These are phyloP conservation scores for Ormia ochracea DNA, from an alignment of 2,888 invertebrate species.

Conservation along the genomic window DNA sequence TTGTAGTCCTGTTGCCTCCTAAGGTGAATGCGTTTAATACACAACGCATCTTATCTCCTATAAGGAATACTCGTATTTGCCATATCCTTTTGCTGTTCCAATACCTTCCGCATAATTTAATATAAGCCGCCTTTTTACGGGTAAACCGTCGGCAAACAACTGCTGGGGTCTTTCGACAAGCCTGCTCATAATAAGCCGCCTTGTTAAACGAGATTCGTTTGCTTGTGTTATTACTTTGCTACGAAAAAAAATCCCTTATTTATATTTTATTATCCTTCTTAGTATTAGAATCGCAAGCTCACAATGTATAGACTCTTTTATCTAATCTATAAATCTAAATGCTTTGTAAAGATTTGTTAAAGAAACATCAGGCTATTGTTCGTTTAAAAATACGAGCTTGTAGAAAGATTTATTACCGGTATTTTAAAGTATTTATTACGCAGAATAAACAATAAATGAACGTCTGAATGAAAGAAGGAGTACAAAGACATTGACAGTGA, in stretches of 20 bases:
- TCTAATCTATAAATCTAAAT: constrained; percentile 62
- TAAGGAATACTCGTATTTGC: no score
- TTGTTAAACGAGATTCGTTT: not conserved
- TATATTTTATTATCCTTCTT: not conserved
- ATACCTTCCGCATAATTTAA: no score
- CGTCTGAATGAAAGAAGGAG: not conserved
- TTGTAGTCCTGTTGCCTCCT: no score
- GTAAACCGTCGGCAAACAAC: no score
- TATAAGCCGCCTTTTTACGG: no score
- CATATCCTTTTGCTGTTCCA: no score
- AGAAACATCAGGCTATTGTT: constrained; percentile 28
- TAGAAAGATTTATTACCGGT: constrained; percentile 56
- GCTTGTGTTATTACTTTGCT: not conserved
- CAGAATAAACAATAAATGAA: constrained; percentile 35
- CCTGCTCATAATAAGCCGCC: no score
- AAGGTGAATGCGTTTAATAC: no score
- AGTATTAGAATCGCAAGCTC: not conserved
- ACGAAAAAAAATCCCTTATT: not conserved
- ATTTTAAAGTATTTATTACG: constrained; percentile 49
- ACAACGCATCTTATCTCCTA: no score
- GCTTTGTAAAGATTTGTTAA: constrained; percentile 51
- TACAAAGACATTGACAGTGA: constrained; percentile 16
- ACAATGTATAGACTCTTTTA: constrained; percentile 16
- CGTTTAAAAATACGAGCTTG: constrained; percentile 25
- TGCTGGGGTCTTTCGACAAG: no score